Base-by-base conservation (phyloP, 2,888 invertebrate species). In the Zygothrica quintamaculata region DNA sequence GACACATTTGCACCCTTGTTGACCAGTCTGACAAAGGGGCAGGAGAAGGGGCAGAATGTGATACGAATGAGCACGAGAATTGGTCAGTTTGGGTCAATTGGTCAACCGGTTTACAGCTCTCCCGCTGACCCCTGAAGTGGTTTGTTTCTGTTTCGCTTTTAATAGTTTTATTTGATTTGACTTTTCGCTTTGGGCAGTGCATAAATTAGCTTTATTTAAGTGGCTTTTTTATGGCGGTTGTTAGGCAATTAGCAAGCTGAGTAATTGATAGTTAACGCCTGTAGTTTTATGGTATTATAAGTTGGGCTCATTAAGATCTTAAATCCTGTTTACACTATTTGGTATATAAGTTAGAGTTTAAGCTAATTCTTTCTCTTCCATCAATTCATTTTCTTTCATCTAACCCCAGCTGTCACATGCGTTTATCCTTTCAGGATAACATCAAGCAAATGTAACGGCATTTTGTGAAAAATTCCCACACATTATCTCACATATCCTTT, bases 181-280 rank as follows among this genome's bases (percentile, higher is more conserved):
- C 87, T 74, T 80, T 84, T 57, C 43, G 79, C 74, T 36, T 65
- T 78, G 84, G 73, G 70, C 84, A 75, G 86, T 77, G 86, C 75
- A 84, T 86, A 86, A 87, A 86, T 84, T 86, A 86, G 77, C 84
- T 65, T 68, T 51, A 36, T 43, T 62, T 22, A 5, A 22, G 18
- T 65, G 52, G 40, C 18, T 43, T n/a, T 31, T 66, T 65, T 57
- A 65, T 53, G 16, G 39, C 50, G 59, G 25, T 70, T 72, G 60
- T 66, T 68, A 46, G 56, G 16, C 70, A 77, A 77, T 86, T 86
- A 84, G 58, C 48, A 50, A n/a, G 25, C 36, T 22, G 51, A 37
- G 76, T 84, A 84, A 84, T 76, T 79, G 70, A 84, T 67, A 47
- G 68, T 50, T 59, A 42, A 50, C 3, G 40, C 25, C 18, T 58